phyloP scores from a whole-genome alignment of 2,888 invertebrate genomes.

The Galeruca laticollis region DNA sequence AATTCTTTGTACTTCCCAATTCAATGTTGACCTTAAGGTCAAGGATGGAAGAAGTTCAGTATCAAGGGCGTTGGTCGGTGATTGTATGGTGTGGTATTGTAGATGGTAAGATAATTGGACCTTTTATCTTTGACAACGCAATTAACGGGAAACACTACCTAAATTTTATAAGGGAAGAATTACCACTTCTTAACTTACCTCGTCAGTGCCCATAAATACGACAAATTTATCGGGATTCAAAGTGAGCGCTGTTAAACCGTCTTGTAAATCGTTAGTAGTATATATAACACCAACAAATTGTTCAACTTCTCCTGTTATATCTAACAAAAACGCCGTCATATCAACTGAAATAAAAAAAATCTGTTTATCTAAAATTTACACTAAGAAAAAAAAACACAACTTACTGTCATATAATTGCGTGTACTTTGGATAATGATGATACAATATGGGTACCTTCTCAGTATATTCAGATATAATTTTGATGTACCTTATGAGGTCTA shows the following conservation, averaged over 20 bases:
- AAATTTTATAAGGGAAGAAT: neutral
- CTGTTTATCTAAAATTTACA: neutral
- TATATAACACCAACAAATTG: slow-evolving; percentile 63
- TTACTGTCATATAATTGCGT: slow-evolving; percentile 78
- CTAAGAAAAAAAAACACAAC: slow-evolving; percentile 56
- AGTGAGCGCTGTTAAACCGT: slow-evolving; percentile 58
- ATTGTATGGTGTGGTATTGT: no score
- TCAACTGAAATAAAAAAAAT: slow-evolving; percentile 58
- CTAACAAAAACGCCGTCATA: slow-evolving; percentile 60
- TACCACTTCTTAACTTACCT: slow-evolving; percentile 50
- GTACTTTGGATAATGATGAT: slow-evolving; percentile 85
- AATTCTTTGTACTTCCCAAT: no score
- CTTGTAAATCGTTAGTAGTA: slow-evolving; percentile 59
- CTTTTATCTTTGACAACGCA: no score
- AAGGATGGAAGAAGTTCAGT: no score
- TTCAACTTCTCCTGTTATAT: slow-evolving; percentile 63
- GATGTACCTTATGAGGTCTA: slow-evolving; percentile 77
- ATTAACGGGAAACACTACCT: no score
- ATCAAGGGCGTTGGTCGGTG: no score
- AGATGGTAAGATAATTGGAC: no score
- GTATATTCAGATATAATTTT: slow-evolving; percentile 68
- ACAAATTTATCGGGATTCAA: slow-evolving; percentile 61
- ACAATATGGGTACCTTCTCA: slow-evolving; percentile 78
- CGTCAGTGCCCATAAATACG: slow-evolving; percentile 62
- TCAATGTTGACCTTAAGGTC: no score